Base-by-base conservation (phyloP, 1,140 invertebrate species). In the Danaus melanippus region DNA sequence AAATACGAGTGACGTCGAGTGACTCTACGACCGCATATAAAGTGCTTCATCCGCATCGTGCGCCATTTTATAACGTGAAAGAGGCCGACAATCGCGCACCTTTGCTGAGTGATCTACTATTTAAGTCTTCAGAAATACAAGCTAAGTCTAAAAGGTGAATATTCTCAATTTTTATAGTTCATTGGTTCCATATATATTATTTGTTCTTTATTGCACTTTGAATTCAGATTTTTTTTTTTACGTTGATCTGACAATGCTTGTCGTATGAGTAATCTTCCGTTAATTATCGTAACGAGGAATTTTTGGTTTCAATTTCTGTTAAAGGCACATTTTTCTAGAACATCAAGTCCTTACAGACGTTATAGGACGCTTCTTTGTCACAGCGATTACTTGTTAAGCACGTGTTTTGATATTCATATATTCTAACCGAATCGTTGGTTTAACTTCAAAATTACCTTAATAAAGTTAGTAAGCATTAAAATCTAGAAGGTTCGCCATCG, bases 1-100 rank as follows among this genome's bases (percentile, higher is more conserved):
- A 84, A 58, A 50, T 59, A 50, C 77, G 56, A 69, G 79, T 80
- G 76, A 79, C 76, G 77, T 75, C 71, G 56, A 53, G 50, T 67
- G 64, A 70, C 66, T 69, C 63, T 67, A 69, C 59, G 65, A 58
- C 44, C 58, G 64, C 57, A 67, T 78, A 79, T 84, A 79, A 71
- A 76, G 53, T 69, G 58, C 60, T 53, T 53, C 53, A 53, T 51
- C 51, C 41, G 54, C 53, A 50, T 45, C 50, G 47, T 51, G 39
- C 70, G 74, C 77, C 74, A 76, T 74, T 66, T 86, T 80, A 86
- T 75, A 83, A 79, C 71, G 66, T 72, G 64, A 73, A 73, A 71
- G 76, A 81, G 79, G 71, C 79, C 79, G 83, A 73, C 76, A 80
- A 79, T 84, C 79, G 79, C 79, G 78, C 83, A 86, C 80, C 61